These are phyloP conservation scores for Noctua fimbriata DNA, from an alignment of 2,888 invertebrate genomes.

Conservation along the genomic window DNA sequence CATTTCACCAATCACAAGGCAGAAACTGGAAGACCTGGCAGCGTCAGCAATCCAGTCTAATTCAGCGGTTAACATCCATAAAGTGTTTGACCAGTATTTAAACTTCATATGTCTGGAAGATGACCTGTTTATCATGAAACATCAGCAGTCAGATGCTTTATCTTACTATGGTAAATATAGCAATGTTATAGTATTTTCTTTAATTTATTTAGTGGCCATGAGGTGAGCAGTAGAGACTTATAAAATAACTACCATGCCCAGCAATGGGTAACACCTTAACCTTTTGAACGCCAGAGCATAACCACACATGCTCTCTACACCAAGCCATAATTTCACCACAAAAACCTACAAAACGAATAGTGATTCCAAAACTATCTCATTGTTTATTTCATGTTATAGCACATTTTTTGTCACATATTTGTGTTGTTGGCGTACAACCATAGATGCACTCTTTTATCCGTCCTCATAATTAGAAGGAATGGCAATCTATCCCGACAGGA, in stretches of 20 bases:
- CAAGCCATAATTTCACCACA: too few species aligned
- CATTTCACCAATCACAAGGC: constrained; percentile 97
- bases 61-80: constrained; percentile 97
- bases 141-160: constrained; percentile 97
- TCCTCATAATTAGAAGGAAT: not conserved
- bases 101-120: constrained; percentile 99
- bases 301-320: too few species aligned
- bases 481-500: not conserved
- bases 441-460: not conserved
- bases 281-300: too few species aligned
- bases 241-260: not conserved
- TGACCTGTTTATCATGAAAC: constrained; percentile 98
- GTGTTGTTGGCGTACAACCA: not conserved
- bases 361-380: too few species aligned
- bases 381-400: too few species aligned
- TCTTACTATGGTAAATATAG: constrained; percentile 96
- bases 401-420: too few species aligned
- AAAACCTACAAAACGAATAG: too few species aligned
- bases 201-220: not conserved
- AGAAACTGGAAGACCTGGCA: constrained; percentile 98
- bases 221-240: not conserved
- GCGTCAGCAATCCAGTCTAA: constrained; percentile 97
- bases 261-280: not conserved
- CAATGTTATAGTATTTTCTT: not conserved
- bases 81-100: constrained; percentile 99